Evolutionary conservation across 2,113 vertebrate genomes (phyloP).

Genomic region (Salvelinus fontinalis): DNA sequence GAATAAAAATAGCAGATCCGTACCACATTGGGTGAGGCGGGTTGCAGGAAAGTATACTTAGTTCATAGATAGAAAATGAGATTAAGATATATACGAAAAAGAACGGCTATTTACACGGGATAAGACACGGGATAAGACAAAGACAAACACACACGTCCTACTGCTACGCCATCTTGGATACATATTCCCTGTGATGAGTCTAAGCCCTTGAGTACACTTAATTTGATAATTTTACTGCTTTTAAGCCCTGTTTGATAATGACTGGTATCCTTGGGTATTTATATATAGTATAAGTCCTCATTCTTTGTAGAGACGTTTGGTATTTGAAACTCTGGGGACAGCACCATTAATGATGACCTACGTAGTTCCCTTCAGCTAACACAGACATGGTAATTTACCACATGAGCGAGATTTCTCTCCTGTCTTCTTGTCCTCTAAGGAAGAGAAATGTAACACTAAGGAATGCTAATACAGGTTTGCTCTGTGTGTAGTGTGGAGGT

Average conservation of each 20-base stretch:
- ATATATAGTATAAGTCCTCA: background rate
- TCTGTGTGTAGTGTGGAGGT: background rate
- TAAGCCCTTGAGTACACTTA: background rate
- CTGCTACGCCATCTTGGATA: background rate
- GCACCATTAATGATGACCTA: background rate
- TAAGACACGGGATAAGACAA: too few relatives aligned
- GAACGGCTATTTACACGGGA: too few relatives aligned
- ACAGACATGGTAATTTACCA: background rate
- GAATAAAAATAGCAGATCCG: too few relatives aligned
- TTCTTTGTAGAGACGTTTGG: background rate
- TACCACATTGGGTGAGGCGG: too few relatives aligned
- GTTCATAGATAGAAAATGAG: too few relatives aligned
- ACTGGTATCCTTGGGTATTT: background rate
- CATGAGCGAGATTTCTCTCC: background rate
- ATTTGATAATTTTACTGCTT: background rate
- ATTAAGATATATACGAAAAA: too few relatives aligned
- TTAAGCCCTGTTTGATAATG: background rate
- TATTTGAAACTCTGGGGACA: background rate
- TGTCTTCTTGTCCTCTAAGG: background rate
- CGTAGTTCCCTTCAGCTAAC: background rate
- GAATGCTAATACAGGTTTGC: background rate
- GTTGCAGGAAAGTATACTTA: too few relatives aligned
- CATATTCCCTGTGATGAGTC: background rate
- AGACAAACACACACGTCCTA: too few relatives aligned
- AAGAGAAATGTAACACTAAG: background rate